A percentile compares a stretch with the other conserved stretches of the same genome.
Evolutionary conservation across 2,113 vertebrate species (phyloP).

Genomic region (Stomatorhinus ivindoensis): DNA sequence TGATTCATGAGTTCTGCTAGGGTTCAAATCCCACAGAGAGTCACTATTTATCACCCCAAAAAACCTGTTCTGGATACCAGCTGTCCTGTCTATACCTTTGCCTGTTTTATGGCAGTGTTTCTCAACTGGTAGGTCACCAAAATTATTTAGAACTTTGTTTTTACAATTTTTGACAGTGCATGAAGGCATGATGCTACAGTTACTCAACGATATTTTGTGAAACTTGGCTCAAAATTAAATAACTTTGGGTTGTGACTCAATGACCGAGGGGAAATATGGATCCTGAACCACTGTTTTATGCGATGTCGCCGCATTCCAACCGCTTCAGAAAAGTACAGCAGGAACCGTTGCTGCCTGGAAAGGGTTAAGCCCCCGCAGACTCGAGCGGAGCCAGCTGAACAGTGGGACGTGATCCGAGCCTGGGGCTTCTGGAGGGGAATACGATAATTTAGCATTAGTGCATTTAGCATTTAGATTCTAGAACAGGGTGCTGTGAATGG

Average conservation of each 20-base stretch:
- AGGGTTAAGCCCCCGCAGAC: not conserved
- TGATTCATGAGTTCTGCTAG: constrained; percentile 1
- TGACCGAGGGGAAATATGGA: not conserved
- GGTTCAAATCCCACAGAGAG: not conserved
- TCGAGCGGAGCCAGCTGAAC: not conserved
- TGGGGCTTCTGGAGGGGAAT: not conserved
- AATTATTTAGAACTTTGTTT: not conserved
- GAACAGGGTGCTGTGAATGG: not conserved
- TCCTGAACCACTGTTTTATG: not conserved
- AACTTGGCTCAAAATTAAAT: not conserved
- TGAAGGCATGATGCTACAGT: too few species aligned
- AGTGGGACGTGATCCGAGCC: not conserved
- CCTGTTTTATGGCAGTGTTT: not conserved
- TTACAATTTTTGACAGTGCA: not conserved
- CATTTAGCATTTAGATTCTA: too few species aligned
- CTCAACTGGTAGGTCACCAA: not conserved
- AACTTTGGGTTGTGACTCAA: not conserved
- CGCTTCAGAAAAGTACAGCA: not conserved
- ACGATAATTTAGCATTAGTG: not conserved
- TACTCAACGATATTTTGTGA: too few species aligned
- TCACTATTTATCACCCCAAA: not conserved
- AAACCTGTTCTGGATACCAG: not conserved
- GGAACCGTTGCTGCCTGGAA: not conserved
- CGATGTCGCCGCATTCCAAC: not conserved
- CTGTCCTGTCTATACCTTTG: not conserved